phyloP scores from a whole-genome alignment of 2,888 invertebrate genomes.

The Pandemis heparana region DNA sequence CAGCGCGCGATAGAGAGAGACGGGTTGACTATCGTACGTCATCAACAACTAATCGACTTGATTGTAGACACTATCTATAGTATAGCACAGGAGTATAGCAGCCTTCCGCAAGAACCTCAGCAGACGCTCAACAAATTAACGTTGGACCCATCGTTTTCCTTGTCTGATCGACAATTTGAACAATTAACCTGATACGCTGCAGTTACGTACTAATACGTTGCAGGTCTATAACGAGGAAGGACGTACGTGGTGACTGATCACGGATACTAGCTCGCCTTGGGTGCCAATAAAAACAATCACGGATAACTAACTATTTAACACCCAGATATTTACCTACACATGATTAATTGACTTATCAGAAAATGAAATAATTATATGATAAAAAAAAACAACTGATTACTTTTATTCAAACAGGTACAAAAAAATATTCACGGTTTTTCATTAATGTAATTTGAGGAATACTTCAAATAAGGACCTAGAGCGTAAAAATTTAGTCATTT shows the following conservation, averaged over 20 bases:
- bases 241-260: conserved; percentile 27
- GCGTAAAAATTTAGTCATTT: background rate
- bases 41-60: conserved; percentile 63
- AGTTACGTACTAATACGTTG: conserved; percentile 10
- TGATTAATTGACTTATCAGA: background rate
- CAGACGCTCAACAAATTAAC: conserved; percentile 47
- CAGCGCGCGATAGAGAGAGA: conserved; percentile 57
- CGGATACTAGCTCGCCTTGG: conserved; percentile 33
- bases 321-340: background rate
- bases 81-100: conserved; percentile 54
- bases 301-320: conserved; percentile 11
- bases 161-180: conserved; percentile 16
- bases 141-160: conserved; percentile 19
- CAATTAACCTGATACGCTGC: conserved; percentile 30
- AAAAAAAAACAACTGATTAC: background rate
- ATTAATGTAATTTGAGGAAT: background rate
- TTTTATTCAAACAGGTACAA: too few relatives aligned
- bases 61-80: conserved; percentile 48
- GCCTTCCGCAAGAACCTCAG: conserved; percentile 68
- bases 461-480: too few relatives aligned
- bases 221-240: conserved; percentile 28
- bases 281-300: conserved; percentile 16
- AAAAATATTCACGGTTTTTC: background rate
- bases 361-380: background rate
- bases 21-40: conserved; percentile 56